Conservation (phyloP, 2,113 vertebrate species). For the Chlamydotis undulata region DNA sequence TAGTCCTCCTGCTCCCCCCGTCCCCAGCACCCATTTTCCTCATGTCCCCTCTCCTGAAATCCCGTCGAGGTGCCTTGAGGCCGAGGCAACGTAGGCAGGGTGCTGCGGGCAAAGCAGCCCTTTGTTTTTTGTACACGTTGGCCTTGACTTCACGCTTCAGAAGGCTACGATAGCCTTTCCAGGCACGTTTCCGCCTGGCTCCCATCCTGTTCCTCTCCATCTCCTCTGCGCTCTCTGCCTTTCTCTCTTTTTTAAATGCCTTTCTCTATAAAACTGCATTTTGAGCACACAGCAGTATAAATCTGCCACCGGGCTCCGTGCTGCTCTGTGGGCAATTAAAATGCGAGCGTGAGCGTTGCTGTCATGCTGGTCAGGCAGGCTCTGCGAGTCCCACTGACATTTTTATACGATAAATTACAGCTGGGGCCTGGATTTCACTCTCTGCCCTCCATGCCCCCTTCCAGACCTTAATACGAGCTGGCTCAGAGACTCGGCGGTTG, state of each 20-base stretch:
- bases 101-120: background rate
- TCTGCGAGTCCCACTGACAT: background rate
- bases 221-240: background rate
- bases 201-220: background rate
- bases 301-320: conserved; percentile 27
- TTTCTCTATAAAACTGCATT: conserved; percentile 50
- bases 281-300: conserved; percentile 48
- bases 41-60: fast-evolving
- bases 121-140: background rate
- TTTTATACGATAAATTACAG: conserved; percentile 53
- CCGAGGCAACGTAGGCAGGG: background rate
- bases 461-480: background rate
- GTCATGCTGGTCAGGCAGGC: conserved; percentile 25
- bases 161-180: background rate
- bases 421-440: background rate
- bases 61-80: background rate
- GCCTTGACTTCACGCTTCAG: background rate
- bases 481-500: background rate
- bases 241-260: background rate
- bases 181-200: background rate
- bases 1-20: background rate
- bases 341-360: background rate
- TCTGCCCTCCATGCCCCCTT: background rate
- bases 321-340: conserved; percentile 64
- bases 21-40: background rate